Evolutionary conservation across 2,113 vertebrate species (phyloP).

Genomic region (Glaucidium brasilianum): DNA sequence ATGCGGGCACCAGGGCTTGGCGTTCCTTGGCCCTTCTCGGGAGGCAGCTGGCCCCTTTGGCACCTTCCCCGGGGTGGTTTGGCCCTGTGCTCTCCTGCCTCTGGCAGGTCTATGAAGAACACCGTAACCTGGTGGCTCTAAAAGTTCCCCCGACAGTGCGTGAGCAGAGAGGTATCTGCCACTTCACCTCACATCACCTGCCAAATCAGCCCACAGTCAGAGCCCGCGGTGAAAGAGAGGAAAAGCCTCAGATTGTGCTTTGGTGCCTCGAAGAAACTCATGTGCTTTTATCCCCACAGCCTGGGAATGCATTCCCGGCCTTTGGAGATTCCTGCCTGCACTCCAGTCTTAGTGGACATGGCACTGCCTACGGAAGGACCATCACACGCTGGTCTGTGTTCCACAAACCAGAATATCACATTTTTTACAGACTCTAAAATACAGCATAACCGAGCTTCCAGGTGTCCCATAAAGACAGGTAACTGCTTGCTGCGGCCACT

Average conservation of each 20-base stretch:
- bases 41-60: not conserved
- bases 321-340: not conserved
- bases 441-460: not conserved
- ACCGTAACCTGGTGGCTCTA: not conserved
- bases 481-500: not conserved
- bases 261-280: not conserved
- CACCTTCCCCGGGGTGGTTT: not conserved
- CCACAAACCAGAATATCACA: not conserved
- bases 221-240: not conserved
- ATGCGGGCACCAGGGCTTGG: not conserved
- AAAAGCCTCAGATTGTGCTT: not conserved
- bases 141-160: not conserved
- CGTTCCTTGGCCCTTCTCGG: not conserved
- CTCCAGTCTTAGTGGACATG: not conserved
- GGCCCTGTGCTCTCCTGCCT: fast-evolving
- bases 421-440: not conserved
- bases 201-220: not conserved
- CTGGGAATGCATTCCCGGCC: not conserved
- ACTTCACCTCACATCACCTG: not conserved
- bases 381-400: not conserved
- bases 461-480: not conserved
- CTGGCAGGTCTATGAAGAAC: fast-evolving
- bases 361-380: not conserved
- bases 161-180: not conserved
- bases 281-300: fast-evolving